Percentiles rank a stretch among this genome's conserved stretches.
Evolutionary conservation across 2,113 vertebrate genomes (phyloP).

Genomic region (Podocnemis expansa): DNA sequence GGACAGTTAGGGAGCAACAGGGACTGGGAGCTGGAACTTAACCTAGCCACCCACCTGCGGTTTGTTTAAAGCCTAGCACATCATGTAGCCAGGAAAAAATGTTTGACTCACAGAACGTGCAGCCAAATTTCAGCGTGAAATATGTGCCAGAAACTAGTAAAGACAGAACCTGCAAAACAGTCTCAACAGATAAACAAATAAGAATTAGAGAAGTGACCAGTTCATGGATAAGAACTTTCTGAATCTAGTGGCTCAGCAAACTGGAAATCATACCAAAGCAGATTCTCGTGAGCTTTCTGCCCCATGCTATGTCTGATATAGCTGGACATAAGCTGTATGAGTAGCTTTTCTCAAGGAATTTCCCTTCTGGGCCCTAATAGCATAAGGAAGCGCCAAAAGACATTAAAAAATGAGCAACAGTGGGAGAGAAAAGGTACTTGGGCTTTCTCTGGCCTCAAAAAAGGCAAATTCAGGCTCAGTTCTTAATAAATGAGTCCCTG

Average conservation of each 20-base stretch:
- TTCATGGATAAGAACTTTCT: background rate
- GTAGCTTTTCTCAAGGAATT: background rate
- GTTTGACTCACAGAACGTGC: background rate
- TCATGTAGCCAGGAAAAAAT: background rate
- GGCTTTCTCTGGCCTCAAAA: background rate
- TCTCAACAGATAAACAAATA: constrained; percentile 38
- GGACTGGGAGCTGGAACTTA: constrained; percentile 43
- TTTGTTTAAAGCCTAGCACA: constrained; percentile 12
- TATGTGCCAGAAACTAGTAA: constrained; percentile 26
- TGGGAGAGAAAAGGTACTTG: background rate
- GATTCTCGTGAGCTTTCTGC: constrained; percentile 47
- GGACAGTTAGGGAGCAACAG: constrained; percentile 4
- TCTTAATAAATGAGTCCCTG: background rate
- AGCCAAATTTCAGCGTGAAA: constrained; percentile 18
- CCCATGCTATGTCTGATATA: constrained; percentile 16
- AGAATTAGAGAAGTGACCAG: background rate
- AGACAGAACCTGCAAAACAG: constrained; percentile 22
- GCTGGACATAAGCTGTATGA: background rate
- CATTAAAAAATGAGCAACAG: background rate
- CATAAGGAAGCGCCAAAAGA: background rate
- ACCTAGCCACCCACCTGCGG: constrained; percentile 41
- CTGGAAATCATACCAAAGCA: background rate
- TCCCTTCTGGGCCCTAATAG: accelerated
- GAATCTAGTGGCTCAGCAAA: background rate
- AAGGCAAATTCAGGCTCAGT: background rate